Base-by-base conservation (phyloP, 2,113 vertebrate genomes). In the Psophia crepitans region DNA sequence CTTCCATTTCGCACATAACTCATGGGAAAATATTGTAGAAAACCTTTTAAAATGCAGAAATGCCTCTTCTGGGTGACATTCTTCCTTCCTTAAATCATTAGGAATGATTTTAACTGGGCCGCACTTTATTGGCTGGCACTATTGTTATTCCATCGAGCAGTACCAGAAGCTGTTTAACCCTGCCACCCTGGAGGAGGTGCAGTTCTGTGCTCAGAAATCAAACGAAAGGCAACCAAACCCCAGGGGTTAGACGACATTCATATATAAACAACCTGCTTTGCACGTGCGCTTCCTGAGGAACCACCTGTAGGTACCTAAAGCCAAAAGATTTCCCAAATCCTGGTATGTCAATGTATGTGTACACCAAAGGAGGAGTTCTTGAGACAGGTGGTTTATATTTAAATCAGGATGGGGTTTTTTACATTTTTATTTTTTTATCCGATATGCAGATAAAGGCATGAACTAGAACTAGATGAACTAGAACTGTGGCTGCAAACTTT, bases 11-110 rank as follows among this genome's bases (percentile, higher is more conserved):
- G 75, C 58, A 28, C 92, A 93, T 96, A 80, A 88, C 33, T 92
- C 92, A 90, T 0, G 0, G 78, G 10, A 80, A 93, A 87, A 70
- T 51, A 65, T 19, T 35, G 83, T 14, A 87, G 77, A 23, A 88
- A 87, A 92, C 69, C 37, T 87, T 86, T 63, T 56, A 80, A 91
- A 92, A 94, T 84, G 81, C 51, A 92, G 87, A 93, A 87, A 96
- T 43, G 41, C 58, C 57, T 87, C 91, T 96, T 96, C 33, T 68
- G 85, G 73, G 95, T 90, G 87, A 88, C 69, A 85, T 88, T 88
- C 24, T 61, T 66, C 77, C 88, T 81, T 68, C 80, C 83, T 93
- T 61, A 91, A 85, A 79, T 85, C 70, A 81, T 90, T 81, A 87
- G 46, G 60, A 94, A 91, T 48, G 74, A 80, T 81, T 75, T 91